Base-by-base conservation (phyloP, 2,113 vertebrate species). In the Promerops cafer region DNA sequence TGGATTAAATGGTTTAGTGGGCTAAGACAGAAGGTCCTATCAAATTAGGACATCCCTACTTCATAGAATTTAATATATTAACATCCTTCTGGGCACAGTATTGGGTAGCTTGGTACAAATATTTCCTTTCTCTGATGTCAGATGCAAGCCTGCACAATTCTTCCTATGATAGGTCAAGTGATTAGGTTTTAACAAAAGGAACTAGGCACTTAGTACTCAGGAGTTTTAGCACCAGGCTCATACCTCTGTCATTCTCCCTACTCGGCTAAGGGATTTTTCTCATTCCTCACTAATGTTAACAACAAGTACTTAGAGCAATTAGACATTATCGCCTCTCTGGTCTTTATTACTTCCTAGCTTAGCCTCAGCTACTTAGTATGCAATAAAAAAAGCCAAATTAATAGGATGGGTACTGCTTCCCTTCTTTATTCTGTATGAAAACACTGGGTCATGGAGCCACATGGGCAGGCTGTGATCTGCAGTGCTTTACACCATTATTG, bases 371-470 rank as follows among this genome's bases (percentile, higher is more conserved):
- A 71, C 68, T 79, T 77, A 82, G 61, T 47, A 91, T 1, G 7
- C 26, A 47, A 52, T 71, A 66, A 93, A 93, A 60, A 92, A 60
- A 66, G 47, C 37, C 89, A 76, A 78, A 93, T 71, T 93, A 88
- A 95, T 68, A 83, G 79, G 66, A 83, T 81, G 35, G 53, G 52
- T 81, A n/a, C 90, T 75, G 40, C 56, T 91, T 92, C 56, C 42
- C 16, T 94, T 83, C 68, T 93, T 94, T 88, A 66, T 75, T 84
- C 88, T 94, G 96, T 79, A 92, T 96, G 96, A 96, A 96, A 96
- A 97, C 96, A 95, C 86, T 84, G 96, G 94, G 96, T 96, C 96
- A 87, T 35, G 40, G 20, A 94, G 90, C 72, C 72, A 78, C 76
- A 45, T 16, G 64, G 76, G 69, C 83, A 86, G 71, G 35, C 82